Base-by-base conservation (phyloP, 2,888 invertebrate genomes). In the Fragum fragum region DNA sequence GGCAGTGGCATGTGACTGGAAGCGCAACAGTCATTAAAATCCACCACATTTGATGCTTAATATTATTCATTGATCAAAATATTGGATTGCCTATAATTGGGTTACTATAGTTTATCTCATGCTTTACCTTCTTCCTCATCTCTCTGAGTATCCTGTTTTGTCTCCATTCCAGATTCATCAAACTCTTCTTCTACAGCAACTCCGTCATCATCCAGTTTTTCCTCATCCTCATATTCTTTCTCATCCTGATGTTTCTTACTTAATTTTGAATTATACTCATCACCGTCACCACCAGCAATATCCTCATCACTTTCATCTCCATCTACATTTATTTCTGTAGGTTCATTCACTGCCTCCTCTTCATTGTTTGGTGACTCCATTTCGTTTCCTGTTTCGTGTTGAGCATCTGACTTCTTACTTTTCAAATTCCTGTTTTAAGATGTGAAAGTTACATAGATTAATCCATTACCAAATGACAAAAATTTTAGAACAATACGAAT, bases 271-370 rank as follows among this genome's bases (percentile, higher is more conserved):
- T 96, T 96, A 36, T 66, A 66, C n/a, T 39, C 66, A 66, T 66
- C 96, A 87, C 96, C 96, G 90, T 97, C 97, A 85, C 96, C 96
- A 87, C 96, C 96, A 90, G 96, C 96, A 88, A 95, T 94, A 94
- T 96, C 95, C 55, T 95, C 94, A 63, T 90, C 91, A 16, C 87
- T 88, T 11, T 92, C 91, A 2, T 28, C 53, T 29, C 14, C 28
- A 53, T 32, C 70, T 9, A 14, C 42, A 39, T 26, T n/a, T 26
- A 26, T n/a, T 18, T 52, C 29, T 36, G 32, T 9, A 9, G 32
- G 32, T 36, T 36, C 32, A 36, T 36, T 36, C 5, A 36, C 32
- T 36, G 3, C 32, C 3, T 36, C 9, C 5, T 6, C 32, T 23
- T 53, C 53, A 36, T 36, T 36, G 3, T 36, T 9, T 6, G 57